These are phyloP conservation scores for Apeira syringaria DNA, from an alignment of 2,888 invertebrate species.

Conservation along the genomic window DNA sequence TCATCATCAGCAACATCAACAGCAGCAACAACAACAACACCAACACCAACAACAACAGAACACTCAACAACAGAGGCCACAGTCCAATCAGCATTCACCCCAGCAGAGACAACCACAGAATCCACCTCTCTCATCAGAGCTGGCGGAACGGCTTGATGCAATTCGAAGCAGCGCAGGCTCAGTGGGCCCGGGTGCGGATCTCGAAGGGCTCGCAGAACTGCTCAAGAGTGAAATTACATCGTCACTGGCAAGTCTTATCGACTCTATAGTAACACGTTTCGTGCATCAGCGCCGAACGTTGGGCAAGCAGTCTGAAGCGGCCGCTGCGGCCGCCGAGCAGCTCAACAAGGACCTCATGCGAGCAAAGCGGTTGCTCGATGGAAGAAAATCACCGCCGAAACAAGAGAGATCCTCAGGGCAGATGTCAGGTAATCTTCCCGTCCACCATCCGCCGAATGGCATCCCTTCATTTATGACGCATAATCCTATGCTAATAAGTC, in stretches of 20 bases:
- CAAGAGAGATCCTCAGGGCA: slow-evolving; percentile 84
- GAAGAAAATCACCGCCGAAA: slow-evolving; percentile 93
- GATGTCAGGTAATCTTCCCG: slow-evolving; percentile 83
- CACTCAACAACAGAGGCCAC: slow-evolving; percentile 83
- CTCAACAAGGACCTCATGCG: slow-evolving; percentile 92
- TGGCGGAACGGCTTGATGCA: slow-evolving; percentile 90
- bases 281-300: slow-evolving; percentile 91
- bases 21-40: slow-evolving; percentile 65
- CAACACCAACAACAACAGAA: slow-evolving; percentile 65
- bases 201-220: slow-evolving; percentile 95
- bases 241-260: slow-evolving; percentile 92
- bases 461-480: slow-evolving; percentile 70
- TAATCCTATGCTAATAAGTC: slow-evolving; percentile 76
- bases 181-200: slow-evolving; percentile 88
- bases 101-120: slow-evolving; percentile 79
- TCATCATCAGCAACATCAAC: slow-evolving; percentile 49
- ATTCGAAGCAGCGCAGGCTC: slow-evolving; percentile 88
- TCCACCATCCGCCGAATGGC: slow-evolving; percentile 77
- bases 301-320: slow-evolving; percentile 91
- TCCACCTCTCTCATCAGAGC: slow-evolving; percentile 85
- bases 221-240: slow-evolving; percentile 95
- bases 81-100: slow-evolving; percentile 83
- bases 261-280: slow-evolving; percentile 93
- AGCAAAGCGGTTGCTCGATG: slow-evolving; percentile 92
- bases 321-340: slow-evolving; percentile 92